A percentile compares a stretch with the other conserved stretches of the same genome.
Evolutionary conservation across 2,797 vertebrate genomes (phyloP).

Genomic region (Columba guinea): DNA sequence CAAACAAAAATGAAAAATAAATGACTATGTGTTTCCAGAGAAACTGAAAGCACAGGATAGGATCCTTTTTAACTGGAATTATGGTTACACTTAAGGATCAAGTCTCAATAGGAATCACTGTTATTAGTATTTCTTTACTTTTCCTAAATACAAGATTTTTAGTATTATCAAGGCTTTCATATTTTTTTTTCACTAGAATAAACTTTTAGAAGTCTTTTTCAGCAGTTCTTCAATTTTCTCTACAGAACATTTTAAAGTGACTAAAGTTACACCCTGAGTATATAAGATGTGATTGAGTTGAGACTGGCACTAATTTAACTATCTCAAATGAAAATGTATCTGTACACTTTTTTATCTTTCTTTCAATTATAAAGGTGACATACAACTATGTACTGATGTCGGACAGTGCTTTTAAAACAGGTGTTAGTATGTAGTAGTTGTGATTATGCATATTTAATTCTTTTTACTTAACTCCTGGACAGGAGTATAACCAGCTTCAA

Average conservation of each 20-base stretch:
- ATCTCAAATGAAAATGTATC: slow-evolving; percentile 17
- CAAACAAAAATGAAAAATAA: background rate
- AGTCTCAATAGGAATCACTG: background rate
- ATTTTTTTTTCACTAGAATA: background rate
- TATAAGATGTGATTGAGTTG: background rate
- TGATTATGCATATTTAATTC: slow-evolving; percentile 22
- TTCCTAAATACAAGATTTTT: background rate
- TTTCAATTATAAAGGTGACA: background rate
- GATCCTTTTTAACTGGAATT: background rate
- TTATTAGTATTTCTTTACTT: background rate
- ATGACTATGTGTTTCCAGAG: background rate
- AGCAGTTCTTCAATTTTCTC: background rate
- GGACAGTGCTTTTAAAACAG: slow-evolving; percentile 47
- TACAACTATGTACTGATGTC: background rate
- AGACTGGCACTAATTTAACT: background rate
- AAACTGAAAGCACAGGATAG: background rate
- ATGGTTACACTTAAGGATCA: background rate
- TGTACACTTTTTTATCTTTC: background rate
- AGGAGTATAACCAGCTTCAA: background rate
- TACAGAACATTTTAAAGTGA: background rate
- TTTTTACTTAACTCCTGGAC: slow-evolving; percentile 22
- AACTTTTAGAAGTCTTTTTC: background rate
- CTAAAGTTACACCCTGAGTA: background rate
- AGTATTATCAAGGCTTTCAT: background rate
- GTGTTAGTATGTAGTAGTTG: background rate